Percentiles rank a stretch among this genome's conserved stretches.
Conservation (phyloP, 2,797 vertebrate species). For the Chrosomus eos region DNA sequence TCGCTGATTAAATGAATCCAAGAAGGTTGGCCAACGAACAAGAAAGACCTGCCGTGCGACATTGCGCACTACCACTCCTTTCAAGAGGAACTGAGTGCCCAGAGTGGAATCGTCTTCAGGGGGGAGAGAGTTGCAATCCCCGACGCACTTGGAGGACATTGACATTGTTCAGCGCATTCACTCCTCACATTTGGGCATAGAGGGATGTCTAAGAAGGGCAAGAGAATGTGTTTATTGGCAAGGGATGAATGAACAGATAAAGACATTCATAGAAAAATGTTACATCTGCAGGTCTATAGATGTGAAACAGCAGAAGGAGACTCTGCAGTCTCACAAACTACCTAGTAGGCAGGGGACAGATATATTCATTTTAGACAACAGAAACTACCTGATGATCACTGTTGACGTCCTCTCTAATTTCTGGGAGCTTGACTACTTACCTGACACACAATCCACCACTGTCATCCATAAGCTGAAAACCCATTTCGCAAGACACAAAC, state of each 20-base stretch:
- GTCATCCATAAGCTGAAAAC: constrained; percentile 36
- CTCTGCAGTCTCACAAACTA: constrained; percentile 33
- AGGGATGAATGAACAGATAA: constrained; percentile 46
- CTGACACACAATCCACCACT: constrained; percentile 28
- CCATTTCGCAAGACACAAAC: background rate
- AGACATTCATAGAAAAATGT: constrained; percentile 17
- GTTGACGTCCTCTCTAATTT: constrained; percentile 41
- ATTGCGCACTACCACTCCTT: background rate
- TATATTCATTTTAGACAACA: constrained; percentile 36
- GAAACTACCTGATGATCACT: constrained; percentile 40
- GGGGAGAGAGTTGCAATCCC: constrained; percentile 45
- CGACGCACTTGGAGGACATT: background rate
- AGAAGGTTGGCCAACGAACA: constrained; percentile 16
- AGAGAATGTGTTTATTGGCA: constrained; percentile 48
- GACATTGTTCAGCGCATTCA: constrained; percentile 15
- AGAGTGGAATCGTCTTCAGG: constrained; percentile 41
- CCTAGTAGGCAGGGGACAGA: constrained; percentile 29
- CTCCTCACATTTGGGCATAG: constrained; percentile 28
- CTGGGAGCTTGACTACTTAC: constrained; percentile 30
- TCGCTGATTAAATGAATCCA: constrained; percentile 9
- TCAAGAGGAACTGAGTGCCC: constrained; percentile 37
- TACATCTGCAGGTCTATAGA: constrained; percentile 41
- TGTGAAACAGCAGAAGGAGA: constrained; percentile 45
- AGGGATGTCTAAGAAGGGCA: constrained; percentile 42
- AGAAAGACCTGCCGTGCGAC: background rate